A percentile compares a stretch with the other conserved stretches of the same genome.
These are phyloP conservation scores for Galago senegalensis DNA, from an alignment of 2,797 vertebrate species.

Conservation along the genomic window DNA sequence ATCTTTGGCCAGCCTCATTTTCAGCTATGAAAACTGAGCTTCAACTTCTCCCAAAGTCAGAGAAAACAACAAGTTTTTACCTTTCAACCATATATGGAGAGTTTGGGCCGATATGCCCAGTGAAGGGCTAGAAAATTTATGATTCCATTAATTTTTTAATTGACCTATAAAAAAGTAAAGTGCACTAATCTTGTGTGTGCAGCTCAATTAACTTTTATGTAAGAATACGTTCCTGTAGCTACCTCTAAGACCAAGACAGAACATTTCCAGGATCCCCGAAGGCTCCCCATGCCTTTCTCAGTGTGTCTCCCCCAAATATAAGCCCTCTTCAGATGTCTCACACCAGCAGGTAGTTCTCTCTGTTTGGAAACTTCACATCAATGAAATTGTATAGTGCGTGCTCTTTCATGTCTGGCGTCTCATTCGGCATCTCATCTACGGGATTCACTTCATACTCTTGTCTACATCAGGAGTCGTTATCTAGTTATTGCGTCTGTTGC, in stretches of 20 bases:
- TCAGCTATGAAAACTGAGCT: conserved; percentile 20
- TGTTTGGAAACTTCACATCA: not conserved
- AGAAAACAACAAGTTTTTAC: not conserved
- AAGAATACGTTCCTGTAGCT: not conserved
- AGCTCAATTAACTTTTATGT: conserved; percentile 67
- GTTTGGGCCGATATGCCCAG: not conserved
- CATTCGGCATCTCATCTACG: not conserved
- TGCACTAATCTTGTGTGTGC: not conserved
- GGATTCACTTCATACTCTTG: not conserved
- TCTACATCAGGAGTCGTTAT: not conserved
- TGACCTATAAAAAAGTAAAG: conserved; percentile 67
- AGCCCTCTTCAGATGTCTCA: not conserved
- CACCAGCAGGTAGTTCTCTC: not conserved
- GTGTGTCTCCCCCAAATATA: not conserved
- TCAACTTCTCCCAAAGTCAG: conserved; percentile 16
- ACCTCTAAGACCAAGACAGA: not conserved
- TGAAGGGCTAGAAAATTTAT: conserved; percentile 33
- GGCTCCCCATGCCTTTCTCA: not conserved
- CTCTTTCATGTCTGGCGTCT: not conserved
- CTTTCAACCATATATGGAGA: conserved; percentile 4
- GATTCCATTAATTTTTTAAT: conserved; percentile 68
- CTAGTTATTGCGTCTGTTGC: not conserved
- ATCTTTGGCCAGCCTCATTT: not conserved
- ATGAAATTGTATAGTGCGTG: not conserved
- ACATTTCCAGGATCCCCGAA: not conserved